A percentile compares a stretch with the other conserved stretches of the same genome.
Conservation (phyloP, 2,797 vertebrate genomes). For the Diceros bicornis region DNA sequence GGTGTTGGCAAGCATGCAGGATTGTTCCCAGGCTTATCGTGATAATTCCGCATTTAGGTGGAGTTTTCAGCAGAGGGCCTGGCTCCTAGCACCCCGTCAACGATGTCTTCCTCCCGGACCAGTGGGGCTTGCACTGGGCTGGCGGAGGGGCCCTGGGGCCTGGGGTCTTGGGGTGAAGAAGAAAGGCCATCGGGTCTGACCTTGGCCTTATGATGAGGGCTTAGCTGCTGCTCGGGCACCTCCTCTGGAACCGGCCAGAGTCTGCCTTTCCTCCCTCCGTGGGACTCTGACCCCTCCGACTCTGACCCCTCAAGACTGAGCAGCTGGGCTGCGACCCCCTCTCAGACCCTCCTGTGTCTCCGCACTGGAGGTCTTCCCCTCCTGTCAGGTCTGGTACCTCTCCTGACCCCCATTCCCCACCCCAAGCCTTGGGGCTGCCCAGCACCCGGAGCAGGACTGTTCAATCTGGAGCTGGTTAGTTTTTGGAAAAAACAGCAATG, state of each 20-base stretch:
- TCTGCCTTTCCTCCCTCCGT: background rate
- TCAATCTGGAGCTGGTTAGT: conserved; percentile 65
- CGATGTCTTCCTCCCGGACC: background rate
- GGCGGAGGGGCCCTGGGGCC: rapidly evolving
- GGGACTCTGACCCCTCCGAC: background rate
- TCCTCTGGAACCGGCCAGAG: background rate
- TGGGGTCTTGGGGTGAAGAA: background rate
- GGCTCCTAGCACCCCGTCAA: background rate
- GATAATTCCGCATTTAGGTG: background rate
- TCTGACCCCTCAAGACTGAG: background rate
- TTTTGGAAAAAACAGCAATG: background rate
- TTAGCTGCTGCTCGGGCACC: background rate
- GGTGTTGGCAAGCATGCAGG: too few relatives aligned
- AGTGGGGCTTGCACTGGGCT: background rate
- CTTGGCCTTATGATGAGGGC: background rate
- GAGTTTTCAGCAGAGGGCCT: background rate
- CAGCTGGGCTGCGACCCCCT: background rate
- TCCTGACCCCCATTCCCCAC: background rate
- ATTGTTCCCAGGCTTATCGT: background rate
- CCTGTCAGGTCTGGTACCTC: background rate
- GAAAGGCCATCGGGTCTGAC: background rate
- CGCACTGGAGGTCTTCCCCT: background rate
- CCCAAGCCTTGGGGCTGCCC: background rate
- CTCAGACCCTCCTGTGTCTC: background rate
- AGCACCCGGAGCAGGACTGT: background rate